A percentile compares a stretch with the other conserved stretches of the same genome.
phyloP scores from a whole-genome alignment of 2,888 invertebrate species.

The Cataglyphis cursor region DNA sequence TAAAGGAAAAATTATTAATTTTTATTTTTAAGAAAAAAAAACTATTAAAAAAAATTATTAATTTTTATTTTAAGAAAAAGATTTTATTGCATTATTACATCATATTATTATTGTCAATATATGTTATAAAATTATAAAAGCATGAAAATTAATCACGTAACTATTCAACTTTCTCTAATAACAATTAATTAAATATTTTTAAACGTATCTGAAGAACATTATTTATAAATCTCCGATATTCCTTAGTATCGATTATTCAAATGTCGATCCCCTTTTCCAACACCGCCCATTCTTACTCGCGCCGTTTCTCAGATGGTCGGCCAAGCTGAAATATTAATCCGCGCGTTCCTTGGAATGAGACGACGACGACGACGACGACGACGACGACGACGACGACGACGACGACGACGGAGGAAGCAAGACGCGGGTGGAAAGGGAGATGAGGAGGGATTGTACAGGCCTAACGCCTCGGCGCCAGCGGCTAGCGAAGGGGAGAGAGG shows the following conservation, averaged over 20 bases:
- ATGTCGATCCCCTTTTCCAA: conserved; percentile 30
- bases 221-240: conserved; percentile 5
- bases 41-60: neutral
- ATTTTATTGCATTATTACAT: neutral
- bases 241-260: conserved; percentile 23
- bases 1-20: neutral
- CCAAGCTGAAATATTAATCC: conserved; percentile 64
- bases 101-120: neutral
- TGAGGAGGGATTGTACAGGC: conserved; percentile 64
- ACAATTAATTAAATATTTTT: conserved; percentile 1
- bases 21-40: neutral
- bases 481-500: conserved; percentile 35
- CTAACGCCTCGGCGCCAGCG: conserved; percentile 57
- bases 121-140: neutral
- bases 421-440: conserved; percentile 32
- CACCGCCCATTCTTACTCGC: conserved; percentile 7
- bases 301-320: conserved; percentile 38
- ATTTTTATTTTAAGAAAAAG: neutral
- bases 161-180: neutral
- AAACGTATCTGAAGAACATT: neutral
- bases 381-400: neutral
- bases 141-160: neutral
- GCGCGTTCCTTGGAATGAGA: conserved; percentile 46
- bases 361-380: neutral
- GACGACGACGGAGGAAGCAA: conserved; percentile 6